Evolutionary conservation across 2,113 vertebrate genomes (phyloP), one percentile per base, ranked within the genome.

Genomic region (Saguinus imperator): DNA sequence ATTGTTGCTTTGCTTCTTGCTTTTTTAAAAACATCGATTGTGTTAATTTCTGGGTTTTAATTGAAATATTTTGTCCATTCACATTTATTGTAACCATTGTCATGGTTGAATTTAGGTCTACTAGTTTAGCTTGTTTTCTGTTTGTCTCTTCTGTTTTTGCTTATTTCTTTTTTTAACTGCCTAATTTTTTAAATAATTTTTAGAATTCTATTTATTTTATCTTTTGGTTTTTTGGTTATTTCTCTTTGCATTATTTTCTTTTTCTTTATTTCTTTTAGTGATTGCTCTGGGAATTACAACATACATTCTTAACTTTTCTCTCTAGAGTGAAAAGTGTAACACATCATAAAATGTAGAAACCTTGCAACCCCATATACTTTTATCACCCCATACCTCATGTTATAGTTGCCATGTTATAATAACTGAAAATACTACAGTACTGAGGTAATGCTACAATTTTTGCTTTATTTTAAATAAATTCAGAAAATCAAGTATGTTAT

Each of bases 381-480:
- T 72, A 70, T 73, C n/a, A 77, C 6, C 18, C 12, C 18, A 37
- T 61, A 57, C 32, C 89, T 35, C 76, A 21, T 43, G n/a, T 45
- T 61, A 16, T 37, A 64, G 20, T 52, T 55, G 16, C 12, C 13
- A 35, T 81, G 11, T 43, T 84, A 80, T 83, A 48, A 72, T 17
- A 64, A 14, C 27, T 64, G 61, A 64, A 64, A 64, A 64, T 64
- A 64, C 29, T 32, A 29, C 27, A 64, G 61, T 64, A 12, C 61
- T 29, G 27, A 79, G 21, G 64, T 6, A 55, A 8, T 68, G 13
- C 76, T 85, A 40, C 6, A 80, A 9, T 45, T 83, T 84, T 75
- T 90, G 29, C 37, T 75, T 91, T 89, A 86, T 76, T 94, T 85
- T 81, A 91, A 95, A 50, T 48, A 87, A 76, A 50, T 73, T 58